Conservation (phyloP, 2,113 vertebrate species). For the Phalacrocorax carbo region DNA sequence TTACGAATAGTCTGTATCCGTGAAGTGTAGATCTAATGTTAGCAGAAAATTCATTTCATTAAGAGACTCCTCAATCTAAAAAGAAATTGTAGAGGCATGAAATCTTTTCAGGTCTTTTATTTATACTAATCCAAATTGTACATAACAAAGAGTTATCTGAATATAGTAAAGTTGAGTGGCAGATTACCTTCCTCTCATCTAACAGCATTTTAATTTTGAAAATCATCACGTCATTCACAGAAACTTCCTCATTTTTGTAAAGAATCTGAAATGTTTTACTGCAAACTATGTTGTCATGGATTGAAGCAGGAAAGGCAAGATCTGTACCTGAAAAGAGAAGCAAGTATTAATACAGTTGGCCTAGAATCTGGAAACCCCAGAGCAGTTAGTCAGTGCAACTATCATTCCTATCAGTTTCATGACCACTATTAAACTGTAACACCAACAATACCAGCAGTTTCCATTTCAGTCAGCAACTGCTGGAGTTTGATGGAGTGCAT, state of each 20-base stretch:
- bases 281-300: constrained; percentile 90
- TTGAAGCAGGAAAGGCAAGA: constrained; percentile 91
- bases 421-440: not conserved
- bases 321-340: constrained; percentile 80
- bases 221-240: constrained; percentile 93
- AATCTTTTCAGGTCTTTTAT: not conserved
- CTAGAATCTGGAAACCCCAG: not conserved
- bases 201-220: constrained; percentile 98
- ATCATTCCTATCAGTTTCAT: not conserved
- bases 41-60: constrained; percentile 95
- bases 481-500: not conserved
- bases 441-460: not conserved
- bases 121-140: not conserved
- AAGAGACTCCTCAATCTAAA: constrained; percentile 93
- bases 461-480: not conserved
- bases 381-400: not conserved
- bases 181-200: constrained; percentile 92
- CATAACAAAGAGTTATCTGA: not conserved
- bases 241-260: constrained; percentile 97
- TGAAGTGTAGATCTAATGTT: constrained; percentile 93
- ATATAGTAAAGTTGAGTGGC: not conserved
- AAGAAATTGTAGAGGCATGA: constrained; percentile 55
- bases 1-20: constrained; percentile 97
- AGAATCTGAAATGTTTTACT: constrained; percentile 99
- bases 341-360: not conserved